Evolutionary conservation across 2,797 vertebrate species (phyloP), one percentile per base, ranked within the genome.

Genomic region (Pelochelys cantorii): DNA sequence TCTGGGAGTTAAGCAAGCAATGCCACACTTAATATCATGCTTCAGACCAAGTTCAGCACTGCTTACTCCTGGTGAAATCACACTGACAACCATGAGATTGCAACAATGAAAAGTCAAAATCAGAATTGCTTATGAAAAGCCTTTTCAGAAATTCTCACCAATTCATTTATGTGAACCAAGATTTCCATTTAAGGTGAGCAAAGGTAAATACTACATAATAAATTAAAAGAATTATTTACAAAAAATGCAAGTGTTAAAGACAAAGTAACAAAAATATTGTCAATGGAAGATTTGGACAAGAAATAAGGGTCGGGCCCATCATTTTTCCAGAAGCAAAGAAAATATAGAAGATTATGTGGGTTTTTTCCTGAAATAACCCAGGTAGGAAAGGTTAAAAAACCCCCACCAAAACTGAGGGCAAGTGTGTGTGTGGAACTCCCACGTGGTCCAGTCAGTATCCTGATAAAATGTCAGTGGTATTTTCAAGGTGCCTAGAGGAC

Each of bases 211-310:
- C 10, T 37, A 22, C 5, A 37, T 27, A 59, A 59, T 71, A 71
- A 11, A 23, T 37, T 71, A 12, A 37, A 68, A 68, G 2, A n/a
- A 65, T 18, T 18, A 71, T 37, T 71, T 71, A 71, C 20, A 23
- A 71, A 68, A 23, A 71, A 71, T 22, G 20, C 18, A 71, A 31
- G 17, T n/a, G 31, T 81, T 83, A 59, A 91, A 78, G 12, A 65
- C n/a, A 54, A 60, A 77, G 54, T 83, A 53, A 34, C 27, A 42
- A 22, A 53, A 52, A 75, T 65, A 3, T 52, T 83, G 92, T 88
- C 52, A 77, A 29, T 77, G 25, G 74, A 52, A 88, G 78, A 90
- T 60, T 25, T n/a, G 54, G 37, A 71, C 81, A 90, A 88, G 60
- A 75, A 75, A 18, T 2, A 60, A 27, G 23, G 42, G 23, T 14